These are phyloP conservation scores for Glaucidium brasilianum DNA, from an alignment of 2,113 vertebrate genomes.

Conservation along the genomic window DNA sequence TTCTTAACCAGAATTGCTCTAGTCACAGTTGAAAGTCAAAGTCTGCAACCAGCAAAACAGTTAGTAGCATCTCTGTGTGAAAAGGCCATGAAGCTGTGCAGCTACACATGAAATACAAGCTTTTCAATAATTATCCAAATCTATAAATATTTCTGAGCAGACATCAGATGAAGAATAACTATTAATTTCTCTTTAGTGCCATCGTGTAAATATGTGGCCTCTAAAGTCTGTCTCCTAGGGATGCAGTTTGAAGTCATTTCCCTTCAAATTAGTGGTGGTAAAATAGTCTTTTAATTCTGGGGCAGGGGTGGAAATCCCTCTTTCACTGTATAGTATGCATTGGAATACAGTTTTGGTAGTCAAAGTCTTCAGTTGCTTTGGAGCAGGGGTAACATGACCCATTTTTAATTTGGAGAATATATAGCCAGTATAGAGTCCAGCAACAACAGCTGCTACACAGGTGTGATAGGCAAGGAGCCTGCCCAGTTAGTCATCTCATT, in stretches of 20 bases:
- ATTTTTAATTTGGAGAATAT: not conserved
- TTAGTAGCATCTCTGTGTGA: not conserved
- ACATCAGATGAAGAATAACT: not conserved
- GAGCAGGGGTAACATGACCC: not conserved
- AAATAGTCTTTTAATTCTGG: not conserved
- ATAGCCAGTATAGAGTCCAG: not conserved
- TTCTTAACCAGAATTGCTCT: not conserved
- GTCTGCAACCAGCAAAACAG: not conserved
- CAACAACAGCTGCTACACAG: not conserved
- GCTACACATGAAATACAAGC: not conserved
- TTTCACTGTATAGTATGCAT: not conserved
- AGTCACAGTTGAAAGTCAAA: not conserved
- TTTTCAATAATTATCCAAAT: not conserved
- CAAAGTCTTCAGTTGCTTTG: not conserved
- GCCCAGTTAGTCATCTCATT: not conserved
- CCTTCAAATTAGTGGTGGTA: not conserved
- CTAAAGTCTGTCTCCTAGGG: not conserved
- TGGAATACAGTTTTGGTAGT: not conserved
- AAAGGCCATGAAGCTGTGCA: not conserved
- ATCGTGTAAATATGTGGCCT: not conserved
- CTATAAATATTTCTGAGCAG: not conserved
- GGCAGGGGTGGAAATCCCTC: accelerated
- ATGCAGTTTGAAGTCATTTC: not conserved
- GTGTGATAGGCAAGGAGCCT: not conserved
- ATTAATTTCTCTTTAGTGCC: not conserved